Base-by-base conservation (phyloP, 2,113 vertebrate genomes). In the Gallinago jamesoni region DNA sequence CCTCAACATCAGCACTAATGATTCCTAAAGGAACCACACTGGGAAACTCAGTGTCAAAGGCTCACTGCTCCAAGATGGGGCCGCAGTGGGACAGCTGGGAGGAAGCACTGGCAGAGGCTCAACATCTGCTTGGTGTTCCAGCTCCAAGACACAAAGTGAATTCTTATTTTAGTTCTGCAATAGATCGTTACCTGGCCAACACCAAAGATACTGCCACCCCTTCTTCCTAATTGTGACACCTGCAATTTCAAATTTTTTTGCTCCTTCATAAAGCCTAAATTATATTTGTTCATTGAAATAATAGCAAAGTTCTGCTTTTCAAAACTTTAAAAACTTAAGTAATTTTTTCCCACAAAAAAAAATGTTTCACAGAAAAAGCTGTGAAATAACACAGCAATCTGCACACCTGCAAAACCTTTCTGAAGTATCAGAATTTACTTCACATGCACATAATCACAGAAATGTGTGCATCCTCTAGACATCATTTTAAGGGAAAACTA, bases 361-460 rank as follows among this genome's bases (percentile, higher is more conserved):
- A 63, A 0, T 9, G 25, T 63, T 73, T 70, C 77, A 24, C 20
- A 84, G 37, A 63, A 78, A 31, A 84, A 43, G 14, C 6, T 73
- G 48, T 45, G 77, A 87, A 82, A 75, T 47, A 84, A 94, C 8
- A 75, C 17, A 43, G 35, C 43, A 59, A 52, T 52, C 56, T 59
- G 77, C 84, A 94, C 92, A 95, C 78, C 95, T 90, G 90, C 52
- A 82, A 82, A 93, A 87, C 47, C 77, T 41, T 74, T 84, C 73
- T 78, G 47, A 82, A 87, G 47, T 41, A 59, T 31, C 47, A 59
- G 80, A 68, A 90, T 77, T 79, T 76, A 87, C 43, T 68, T 84
- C 81, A 77, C 27, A 35, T 14, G 39, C 59, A 27, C 53, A 31
- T 57, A 74, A 94, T 70, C 87, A 91, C 50, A 47, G 52, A 45